A percentile compares a stretch with the other conserved stretches of the same genome.
Conservation (phyloP, 2,797 vertebrate genomes). For the Myotis planiceps region DNA sequence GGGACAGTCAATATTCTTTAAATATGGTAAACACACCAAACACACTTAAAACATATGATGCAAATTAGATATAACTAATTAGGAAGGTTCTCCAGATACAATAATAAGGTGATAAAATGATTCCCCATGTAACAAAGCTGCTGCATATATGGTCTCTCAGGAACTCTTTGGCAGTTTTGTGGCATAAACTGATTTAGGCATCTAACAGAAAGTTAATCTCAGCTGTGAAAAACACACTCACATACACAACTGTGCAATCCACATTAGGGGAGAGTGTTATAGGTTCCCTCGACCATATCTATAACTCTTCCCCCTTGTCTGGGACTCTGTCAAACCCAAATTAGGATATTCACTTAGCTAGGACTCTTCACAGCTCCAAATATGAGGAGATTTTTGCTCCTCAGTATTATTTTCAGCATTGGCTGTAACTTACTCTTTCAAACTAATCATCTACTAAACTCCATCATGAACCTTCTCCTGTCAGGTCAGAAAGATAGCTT, state of each 20-base stretch:
- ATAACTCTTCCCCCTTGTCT: background rate
- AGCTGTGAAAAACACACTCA: background rate
- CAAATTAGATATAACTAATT: background rate
- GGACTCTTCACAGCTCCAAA: background rate
- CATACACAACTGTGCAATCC: background rate
- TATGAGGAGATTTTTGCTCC: background rate
- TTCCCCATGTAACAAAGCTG: background rate
- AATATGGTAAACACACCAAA: background rate
- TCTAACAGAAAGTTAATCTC: background rate
- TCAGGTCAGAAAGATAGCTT: background rate
- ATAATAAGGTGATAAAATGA: background rate
- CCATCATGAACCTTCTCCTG: background rate
- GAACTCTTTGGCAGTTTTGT: background rate
- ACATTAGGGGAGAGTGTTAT: background rate
- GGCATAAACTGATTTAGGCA: background rate
- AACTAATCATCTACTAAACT: background rate
- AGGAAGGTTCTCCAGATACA: background rate
- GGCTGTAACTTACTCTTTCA: background rate
- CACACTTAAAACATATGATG: background rate
- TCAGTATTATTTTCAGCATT: background rate
- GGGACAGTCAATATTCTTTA: background rate
- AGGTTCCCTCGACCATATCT: background rate
- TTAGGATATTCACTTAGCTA: background rate
- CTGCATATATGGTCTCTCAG: background rate
- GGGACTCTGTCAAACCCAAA: background rate